These are phyloP conservation scores for Sialis fuliginosa DNA, from an alignment of 2,888 invertebrate species.

Conservation along the genomic window DNA sequence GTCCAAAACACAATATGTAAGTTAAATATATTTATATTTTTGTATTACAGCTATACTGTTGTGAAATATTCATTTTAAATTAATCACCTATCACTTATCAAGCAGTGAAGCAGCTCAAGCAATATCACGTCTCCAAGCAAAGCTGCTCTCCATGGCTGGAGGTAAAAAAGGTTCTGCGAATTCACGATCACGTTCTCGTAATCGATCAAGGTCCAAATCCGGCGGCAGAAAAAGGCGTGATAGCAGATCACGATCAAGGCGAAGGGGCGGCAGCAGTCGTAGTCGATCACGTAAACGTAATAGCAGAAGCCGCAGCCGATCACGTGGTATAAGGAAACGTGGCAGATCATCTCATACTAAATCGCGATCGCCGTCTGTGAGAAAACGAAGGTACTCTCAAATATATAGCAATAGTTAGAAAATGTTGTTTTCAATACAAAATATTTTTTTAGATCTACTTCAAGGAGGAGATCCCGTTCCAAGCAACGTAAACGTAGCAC, in stretches of 20 bases:
- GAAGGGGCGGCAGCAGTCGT: neutral
- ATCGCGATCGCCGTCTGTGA: constrained; percentile 8
- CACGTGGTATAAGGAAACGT: neutral
- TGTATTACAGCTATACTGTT: constrained; percentile 3
- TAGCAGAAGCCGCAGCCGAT: neutral
- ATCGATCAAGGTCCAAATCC: constrained; percentile 20
- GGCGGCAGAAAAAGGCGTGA: constrained; percentile 12
- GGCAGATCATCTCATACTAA: constrained; percentile 13
- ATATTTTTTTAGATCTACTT: neutral
- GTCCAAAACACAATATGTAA: constrained; percentile 14
- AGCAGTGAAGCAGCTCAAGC: constrained; percentile 27
- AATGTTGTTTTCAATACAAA: too few species aligned
- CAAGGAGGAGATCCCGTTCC: neutral
- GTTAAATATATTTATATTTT: constrained; percentile 3
- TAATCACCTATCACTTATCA: neutral
- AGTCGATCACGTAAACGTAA: neutral
- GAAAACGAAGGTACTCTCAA: too few species aligned
- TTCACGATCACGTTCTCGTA: constrained; percentile 16
- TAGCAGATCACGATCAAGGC: constrained; percentile 1
- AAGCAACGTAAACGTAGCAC: neutral
- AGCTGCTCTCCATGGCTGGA: constrained; percentile 41
- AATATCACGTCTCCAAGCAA: constrained; percentile 41
- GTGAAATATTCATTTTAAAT: neutral
- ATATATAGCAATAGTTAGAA: too few species aligned
- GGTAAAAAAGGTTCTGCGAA: constrained; percentile 19